Evolutionary conservation across 2,113 vertebrate species (phyloP).

Genomic region (Salvelinus fontinalis): DNA sequence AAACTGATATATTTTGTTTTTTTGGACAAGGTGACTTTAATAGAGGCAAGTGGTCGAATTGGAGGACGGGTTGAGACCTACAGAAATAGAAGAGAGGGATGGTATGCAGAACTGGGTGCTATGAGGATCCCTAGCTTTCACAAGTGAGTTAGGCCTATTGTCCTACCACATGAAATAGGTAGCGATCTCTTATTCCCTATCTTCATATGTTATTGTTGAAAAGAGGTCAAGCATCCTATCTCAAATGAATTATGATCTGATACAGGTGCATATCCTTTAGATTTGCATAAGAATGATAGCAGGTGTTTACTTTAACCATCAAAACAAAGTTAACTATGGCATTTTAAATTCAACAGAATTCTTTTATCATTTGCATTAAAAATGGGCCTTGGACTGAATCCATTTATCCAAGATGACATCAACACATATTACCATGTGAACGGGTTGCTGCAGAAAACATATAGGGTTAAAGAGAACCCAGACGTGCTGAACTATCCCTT

Average conservation of each 20-base stretch:
- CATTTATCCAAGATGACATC: conserved; percentile 70
- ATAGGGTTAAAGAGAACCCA: conserved; percentile 63
- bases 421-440: conserved; percentile 76
- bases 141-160: conserved; percentile 23
- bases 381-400: conserved; percentile 58
- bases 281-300: neutral
- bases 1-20: neutral
- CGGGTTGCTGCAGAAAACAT: conserved; percentile 55
- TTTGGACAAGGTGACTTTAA: conserved; percentile 76
- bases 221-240: neutral
- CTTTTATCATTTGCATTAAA: conserved; percentile 59
- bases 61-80: conserved; percentile 83
- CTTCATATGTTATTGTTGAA: neutral
- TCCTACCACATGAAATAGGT: neutral
- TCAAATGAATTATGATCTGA: neutral
- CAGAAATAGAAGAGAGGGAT: conserved; percentile 74
- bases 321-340: neutral
- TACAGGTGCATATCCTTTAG: too few relatives aligned
- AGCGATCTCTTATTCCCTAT: neutral
- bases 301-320: neutral
- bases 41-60: conserved; percentile 75
- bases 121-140: conserved; percentile 84
- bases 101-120: conserved; percentile 82
- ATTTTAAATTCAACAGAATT: conserved; percentile 60
- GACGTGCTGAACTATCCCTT: conserved; percentile 70